Base-by-base conservation (phyloP, 1,140 invertebrate genomes). In the Lithobius niger region DNA sequence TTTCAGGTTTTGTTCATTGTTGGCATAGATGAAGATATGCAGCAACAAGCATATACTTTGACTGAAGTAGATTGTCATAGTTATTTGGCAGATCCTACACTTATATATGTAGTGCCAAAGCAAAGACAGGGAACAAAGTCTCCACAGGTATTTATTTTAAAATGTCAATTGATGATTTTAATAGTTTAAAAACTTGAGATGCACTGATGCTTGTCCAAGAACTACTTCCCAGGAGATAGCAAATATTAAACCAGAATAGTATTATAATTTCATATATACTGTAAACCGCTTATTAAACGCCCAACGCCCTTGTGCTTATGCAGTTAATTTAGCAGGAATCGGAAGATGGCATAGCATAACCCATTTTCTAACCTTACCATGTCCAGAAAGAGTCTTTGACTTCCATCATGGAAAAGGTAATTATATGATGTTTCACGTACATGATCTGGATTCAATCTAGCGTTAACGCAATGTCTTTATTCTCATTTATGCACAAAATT, bases 1-100 rank as follows among this genome's bases (percentile, higher is more conserved):
- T 50, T 43, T n/a, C 48, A 72, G 55, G 65, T 71, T 15, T 58
- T 76, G 4, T 71, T 72, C 57, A 64, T 75, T 27, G 62, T 75
- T 15, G 66, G 66, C 49, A 55, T 61, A 54, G 70, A 72, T 45
- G 69, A 73, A 22, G 71, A 74, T 60, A 60, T 61, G 36, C 67
- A 70, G 44, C 67, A 70, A 56, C 68, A 71, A 54, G 67, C 69
- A 13, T 68, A 75, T 45, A 62, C 68, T 3, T 53, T 75, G 48
- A 54, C 63, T 16, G 73, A 76, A 55, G 56, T 76, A 2, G 57
- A 61, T 2, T 64, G 61, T 27, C 49, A 57, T 2, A 57, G 56
- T 13, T 56, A 64, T 42, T 50, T 45, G 13, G 55, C 53, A 21
- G 70, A 69, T 43, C 65, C 68, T 15, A 68, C 67, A 1, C 42